These are phyloP conservation scores for Caerostris darwini DNA, from an alignment of 1,140 invertebrate species.

Conservation along the genomic window DNA sequence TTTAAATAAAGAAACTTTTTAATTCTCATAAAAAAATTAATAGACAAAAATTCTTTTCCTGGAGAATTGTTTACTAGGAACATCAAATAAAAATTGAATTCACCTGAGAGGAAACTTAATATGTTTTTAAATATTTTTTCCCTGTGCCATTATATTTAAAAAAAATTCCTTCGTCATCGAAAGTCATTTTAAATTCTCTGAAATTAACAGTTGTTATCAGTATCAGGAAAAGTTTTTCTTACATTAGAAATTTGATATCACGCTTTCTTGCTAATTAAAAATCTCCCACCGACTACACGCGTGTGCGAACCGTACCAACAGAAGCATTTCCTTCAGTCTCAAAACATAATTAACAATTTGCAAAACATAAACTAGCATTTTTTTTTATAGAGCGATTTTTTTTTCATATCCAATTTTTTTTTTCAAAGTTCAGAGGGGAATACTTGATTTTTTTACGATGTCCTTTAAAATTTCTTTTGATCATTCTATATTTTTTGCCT, in stretches of 20 bases:
- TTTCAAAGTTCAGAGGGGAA: conserved; percentile 55
- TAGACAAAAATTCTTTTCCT: too few relatives aligned
- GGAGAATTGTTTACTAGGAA: too few relatives aligned
- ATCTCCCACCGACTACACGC: neutral
- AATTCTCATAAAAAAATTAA: too few relatives aligned
- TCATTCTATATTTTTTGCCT: neutral
- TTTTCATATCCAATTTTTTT: conserved; percentile 54
- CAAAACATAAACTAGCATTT: conserved; percentile 54
- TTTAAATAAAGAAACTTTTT: too few relatives aligned
- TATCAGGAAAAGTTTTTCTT: neutral
- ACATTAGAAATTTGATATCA: neutral
- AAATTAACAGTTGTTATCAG: conserved; percentile 24
- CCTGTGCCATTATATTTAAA: neutral
- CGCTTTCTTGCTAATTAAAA: conserved; percentile 14
- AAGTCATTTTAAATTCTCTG: conserved; percentile 44
- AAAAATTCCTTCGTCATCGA: neutral
- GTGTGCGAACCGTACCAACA: neutral
- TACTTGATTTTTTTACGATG: neutral
- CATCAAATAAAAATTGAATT: neutral
- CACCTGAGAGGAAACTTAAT: neutral
- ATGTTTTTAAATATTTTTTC: neutral
- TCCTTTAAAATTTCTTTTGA: conserved; percentile 56
- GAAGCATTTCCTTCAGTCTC: neutral
- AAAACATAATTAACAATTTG: conserved; percentile 67
- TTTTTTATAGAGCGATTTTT: neutral